Evolutionary conservation across 2,888 invertebrate species (phyloP).

Genomic region (Phytoseiulus persimilis): DNA sequence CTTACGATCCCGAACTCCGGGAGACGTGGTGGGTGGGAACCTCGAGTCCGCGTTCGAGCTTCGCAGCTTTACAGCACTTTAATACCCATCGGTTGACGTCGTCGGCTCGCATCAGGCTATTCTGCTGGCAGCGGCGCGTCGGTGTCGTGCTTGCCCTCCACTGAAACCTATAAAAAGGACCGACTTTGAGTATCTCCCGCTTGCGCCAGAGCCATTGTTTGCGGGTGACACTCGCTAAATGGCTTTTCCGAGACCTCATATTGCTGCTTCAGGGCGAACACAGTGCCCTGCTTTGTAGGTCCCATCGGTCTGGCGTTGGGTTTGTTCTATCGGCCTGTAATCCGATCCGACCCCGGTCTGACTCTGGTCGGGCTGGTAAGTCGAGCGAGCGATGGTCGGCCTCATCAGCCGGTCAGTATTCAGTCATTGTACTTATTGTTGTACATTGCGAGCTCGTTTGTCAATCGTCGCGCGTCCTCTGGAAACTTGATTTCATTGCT

Average conservation of each 20-base stretch:
- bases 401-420: neutral
- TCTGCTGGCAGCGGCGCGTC: neutral
- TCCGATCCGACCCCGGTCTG: neutral
- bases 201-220: constrained; percentile 5
- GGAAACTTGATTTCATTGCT: neutral
- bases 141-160: neutral
- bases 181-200: neutral
- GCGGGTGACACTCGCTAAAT: constrained; percentile 5
- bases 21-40: neutral
- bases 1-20: neutral
- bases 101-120: neutral
- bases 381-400: neutral
- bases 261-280: neutral
- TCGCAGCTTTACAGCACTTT: neutral
- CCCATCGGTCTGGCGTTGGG: neutral
- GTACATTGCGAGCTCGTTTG: neutral
- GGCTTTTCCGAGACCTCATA: neutral
- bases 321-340: neutral
- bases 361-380: neutral
- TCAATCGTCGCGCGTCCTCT: neutral
- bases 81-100: neutral
- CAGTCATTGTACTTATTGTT: neutral
- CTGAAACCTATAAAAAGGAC: neutral
- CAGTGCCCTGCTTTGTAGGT: neutral
- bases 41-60: neutral